Conservation (phyloP, 2,888 invertebrate species). For the Acrobeloides nanus region DNA sequence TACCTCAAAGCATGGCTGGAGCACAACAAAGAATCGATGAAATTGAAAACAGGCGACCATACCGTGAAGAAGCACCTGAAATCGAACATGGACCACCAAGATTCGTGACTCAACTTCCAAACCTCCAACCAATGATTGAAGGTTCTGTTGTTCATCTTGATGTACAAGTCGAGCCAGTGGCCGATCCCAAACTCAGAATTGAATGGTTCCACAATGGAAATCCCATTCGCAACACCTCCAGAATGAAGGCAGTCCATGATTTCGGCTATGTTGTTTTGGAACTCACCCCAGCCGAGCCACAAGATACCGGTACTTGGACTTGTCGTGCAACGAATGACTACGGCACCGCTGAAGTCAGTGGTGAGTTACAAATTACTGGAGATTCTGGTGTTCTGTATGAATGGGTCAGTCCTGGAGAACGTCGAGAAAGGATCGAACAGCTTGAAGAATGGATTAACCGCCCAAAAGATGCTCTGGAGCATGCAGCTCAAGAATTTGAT, state of each 20-base stretch:
- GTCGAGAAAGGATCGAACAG: slow-evolving; percentile 74
- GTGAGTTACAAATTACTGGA: slow-evolving; percentile 35
- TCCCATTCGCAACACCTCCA: slow-evolving; percentile 64
- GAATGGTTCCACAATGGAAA: slow-evolving; percentile 70
- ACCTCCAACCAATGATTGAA: slow-evolving; percentile 75
- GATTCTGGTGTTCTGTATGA: slow-evolving; percentile 46
- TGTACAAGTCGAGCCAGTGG: slow-evolving; percentile 82
- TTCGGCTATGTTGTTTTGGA: slow-evolving; percentile 91
- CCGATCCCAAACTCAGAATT: slow-evolving; percentile 66
- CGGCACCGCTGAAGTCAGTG: slow-evolving; percentile 67
- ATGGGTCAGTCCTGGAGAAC: slow-evolving; percentile 49
- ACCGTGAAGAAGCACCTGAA: slow-evolving; percentile 58
- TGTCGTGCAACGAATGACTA: slow-evolving; percentile 86
- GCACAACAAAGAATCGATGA: slow-evolving; percentile 58
- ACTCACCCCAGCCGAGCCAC: slow-evolving; percentile 74
- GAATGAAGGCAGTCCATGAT: slow-evolving; percentile 78
- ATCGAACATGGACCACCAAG: slow-evolving; percentile 71
- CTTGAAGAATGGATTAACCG: slow-evolving; percentile 81
- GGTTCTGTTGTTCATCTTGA: slow-evolving; percentile 94
- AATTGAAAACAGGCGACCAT: slow-evolving; percentile 43
- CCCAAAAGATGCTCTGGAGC: slow-evolving; percentile 44
- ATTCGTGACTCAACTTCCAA: slow-evolving; percentile 74
- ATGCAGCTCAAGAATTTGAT: slow-evolving; percentile 44
- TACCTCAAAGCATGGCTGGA: slow-evolving; percentile 85
- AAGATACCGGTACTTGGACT: slow-evolving; percentile 77